Evolutionary conservation across 2,888 invertebrate genomes (phyloP), one percentile per base, ranked within the genome.

Genomic region (Ophion slaviceki): DNA sequence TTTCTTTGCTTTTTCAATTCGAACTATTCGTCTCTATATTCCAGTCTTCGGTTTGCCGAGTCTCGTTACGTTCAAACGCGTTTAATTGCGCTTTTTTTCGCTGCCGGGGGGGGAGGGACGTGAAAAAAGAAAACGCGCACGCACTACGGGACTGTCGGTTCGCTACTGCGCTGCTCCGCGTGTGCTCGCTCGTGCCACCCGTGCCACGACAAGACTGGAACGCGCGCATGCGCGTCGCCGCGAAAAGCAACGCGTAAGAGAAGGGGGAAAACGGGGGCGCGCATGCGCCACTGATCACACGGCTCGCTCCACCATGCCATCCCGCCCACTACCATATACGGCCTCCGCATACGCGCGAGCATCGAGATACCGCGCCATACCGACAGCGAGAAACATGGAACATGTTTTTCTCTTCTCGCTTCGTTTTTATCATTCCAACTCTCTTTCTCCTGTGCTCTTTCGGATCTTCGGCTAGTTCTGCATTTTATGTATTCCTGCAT

Each of bases 261-360:
- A 36, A 57, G 71, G 64, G 20, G 24, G 62, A 66, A 70, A 68
- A 32, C 62, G 36, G 57, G 7, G 1, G 28, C 64, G 79, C 82
- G 78, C 77, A 72, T 20, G 80, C 74, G 62, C 82, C 64, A 61
- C 57, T 76, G 61, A 64, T 28, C 36, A 40, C 64, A 68, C 75
- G 66, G 36, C 32, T 64, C 80, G 79, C 85, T 82, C 87, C 86
- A 84, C 87, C 86, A 82, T 83, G 87, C 84, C 82, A 90, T 92
- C 90, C 92, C 93, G 92, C 93, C 93, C 92, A 92, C 93, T 92
- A 91, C 93, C 93, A 92, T 92, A 93, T 93, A 93, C 93, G 93
- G 93, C 90, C 92, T 90, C 91, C 91, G 90, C 88, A 86, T 88
- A 86, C 86, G 87, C 85, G 82, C 77, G 80, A 87, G 84, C 86